Evolutionary conservation across 2,797 vertebrate species (phyloP).

Genomic region (Perdix hodgsoniae): DNA sequence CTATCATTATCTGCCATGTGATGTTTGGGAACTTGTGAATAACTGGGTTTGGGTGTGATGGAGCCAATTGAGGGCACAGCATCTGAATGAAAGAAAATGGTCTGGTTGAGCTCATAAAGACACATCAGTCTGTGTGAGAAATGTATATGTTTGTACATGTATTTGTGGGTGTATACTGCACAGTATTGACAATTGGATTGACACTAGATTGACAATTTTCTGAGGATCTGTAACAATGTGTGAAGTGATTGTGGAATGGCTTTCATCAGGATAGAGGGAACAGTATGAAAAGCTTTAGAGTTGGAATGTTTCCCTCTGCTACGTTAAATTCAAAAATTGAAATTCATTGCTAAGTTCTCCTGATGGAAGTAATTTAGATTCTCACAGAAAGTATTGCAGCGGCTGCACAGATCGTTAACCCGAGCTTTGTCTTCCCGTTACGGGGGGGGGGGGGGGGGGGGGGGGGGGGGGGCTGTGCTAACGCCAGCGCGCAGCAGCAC

Average conservation of each 20-base stretch:
- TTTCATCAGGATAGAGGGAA: not conserved
- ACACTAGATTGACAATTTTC: not conserved
- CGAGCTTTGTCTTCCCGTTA: fast-evolving
- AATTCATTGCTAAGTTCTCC: not conserved
- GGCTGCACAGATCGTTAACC: fast-evolving
- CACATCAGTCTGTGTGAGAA: not conserved
- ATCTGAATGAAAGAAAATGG: not conserved
- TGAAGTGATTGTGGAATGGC: not conserved
- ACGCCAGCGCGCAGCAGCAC: not conserved
- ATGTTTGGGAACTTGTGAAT: not conserved
- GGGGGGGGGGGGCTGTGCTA: not conserved
- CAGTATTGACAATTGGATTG: not conserved
- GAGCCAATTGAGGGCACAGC: not conserved
- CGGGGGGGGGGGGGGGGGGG: no score
- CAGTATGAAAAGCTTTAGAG: not conserved
- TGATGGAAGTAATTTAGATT: not conserved
- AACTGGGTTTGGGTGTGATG: not conserved
- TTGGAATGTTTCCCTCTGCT: not conserved
- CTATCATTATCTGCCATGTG: no score
- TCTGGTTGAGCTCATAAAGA: not conserved
- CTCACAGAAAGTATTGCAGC: fast-evolving
- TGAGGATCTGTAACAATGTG: not conserved
- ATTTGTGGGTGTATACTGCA: not conserved
- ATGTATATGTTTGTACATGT: not conserved
- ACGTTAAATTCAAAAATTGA: not conserved